Evolutionary conservation across 2,888 invertebrate species (phyloP), one percentile per base, ranked within the genome.

Genomic region (Biston stratarius): DNA sequence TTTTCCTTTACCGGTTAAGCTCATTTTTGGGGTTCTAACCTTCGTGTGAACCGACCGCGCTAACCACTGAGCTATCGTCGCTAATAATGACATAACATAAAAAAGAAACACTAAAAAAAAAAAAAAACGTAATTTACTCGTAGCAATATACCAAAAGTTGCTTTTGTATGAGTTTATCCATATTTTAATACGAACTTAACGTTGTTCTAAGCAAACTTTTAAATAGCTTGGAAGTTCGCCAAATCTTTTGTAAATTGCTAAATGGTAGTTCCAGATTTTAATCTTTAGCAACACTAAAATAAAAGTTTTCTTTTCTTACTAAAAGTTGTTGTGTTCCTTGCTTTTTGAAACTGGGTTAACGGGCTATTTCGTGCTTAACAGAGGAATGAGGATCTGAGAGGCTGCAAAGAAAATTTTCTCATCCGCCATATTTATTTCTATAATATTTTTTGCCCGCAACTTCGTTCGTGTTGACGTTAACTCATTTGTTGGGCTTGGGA

Each of bases 211-310:
- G 42, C n/a, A 60, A 61, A 66, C 36, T 65, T 56, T 61, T 52
- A 52, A 57, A 60, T 36, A 34, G 42, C 49, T 63, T 64, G 64
- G 64, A 58, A 10, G 10, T 36, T 40, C 11, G 67, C 70, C 67
- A 70, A 67, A 61, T 64, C 51, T 64, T 56, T 51, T 48, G 52
- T 61, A 12, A 52, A 52, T 9, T 33, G 5, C 0, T 51, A 47
- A 51, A 8, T 64, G 48, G 48, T 45, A 11, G 61, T 51, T 53
- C 45, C 57, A 52, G 48, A 61, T 49, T 33, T 59, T 51, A 56
- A 52, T 56, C 34, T 52, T 42, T 49, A 48, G 44, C 49, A 59
- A 38, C 12, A 15, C 36, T 62, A 36, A 15, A 52, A n/a, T 57
- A 48, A 64, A 57, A 61, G 40, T 48, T 38, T 38, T 33, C 12